These are phyloP conservation scores for Limulus polyphemus DNA, from an alignment of 2,888 invertebrate species.

Conservation along the genomic window DNA sequence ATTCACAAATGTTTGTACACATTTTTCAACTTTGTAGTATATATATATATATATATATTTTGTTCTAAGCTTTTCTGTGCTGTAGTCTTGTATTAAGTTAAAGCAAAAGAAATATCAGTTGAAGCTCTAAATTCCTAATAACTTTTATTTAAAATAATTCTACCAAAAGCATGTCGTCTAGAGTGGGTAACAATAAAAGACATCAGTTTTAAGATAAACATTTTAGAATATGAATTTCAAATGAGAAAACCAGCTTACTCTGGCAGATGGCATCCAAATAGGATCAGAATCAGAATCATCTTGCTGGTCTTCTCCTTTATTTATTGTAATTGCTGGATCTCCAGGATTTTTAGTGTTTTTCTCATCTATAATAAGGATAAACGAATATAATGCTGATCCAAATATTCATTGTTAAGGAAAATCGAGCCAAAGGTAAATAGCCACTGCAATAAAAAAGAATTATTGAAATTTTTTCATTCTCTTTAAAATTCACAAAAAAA, in stretches of 20 bases:
- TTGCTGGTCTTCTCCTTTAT: constrained; percentile 6
- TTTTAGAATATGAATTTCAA: too few species aligned
- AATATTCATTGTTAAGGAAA: not conserved
- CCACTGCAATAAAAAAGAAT: not conserved
- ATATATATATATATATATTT: too few species aligned
- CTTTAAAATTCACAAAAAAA: not conserved
- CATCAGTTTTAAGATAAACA: too few species aligned
- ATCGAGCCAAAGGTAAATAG: not conserved
- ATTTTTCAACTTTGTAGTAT: too few species aligned
- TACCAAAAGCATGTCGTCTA: too few species aligned
- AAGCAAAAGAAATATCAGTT: too few species aligned
- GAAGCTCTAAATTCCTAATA: too few species aligned
- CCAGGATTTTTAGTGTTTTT: constrained; percentile 6
- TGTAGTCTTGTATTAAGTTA: too few species aligned
- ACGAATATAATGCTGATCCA: not conserved
- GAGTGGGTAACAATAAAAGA: too few species aligned
- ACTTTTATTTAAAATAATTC: too few species aligned
- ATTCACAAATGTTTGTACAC: too few species aligned
- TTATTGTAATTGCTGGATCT: constrained; percentile 7
- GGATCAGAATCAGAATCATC: constrained; percentile 20
- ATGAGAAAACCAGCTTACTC: not conserved
- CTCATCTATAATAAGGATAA: constrained; percentile 7
- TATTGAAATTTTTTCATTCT: constrained; percentile 5
- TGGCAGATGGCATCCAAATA: constrained; percentile 17
- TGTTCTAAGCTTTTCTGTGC: too few species aligned